phyloP scores from a whole-genome alignment of 1,140 invertebrate genomes.

The Sycophaga agraensis region DNA sequence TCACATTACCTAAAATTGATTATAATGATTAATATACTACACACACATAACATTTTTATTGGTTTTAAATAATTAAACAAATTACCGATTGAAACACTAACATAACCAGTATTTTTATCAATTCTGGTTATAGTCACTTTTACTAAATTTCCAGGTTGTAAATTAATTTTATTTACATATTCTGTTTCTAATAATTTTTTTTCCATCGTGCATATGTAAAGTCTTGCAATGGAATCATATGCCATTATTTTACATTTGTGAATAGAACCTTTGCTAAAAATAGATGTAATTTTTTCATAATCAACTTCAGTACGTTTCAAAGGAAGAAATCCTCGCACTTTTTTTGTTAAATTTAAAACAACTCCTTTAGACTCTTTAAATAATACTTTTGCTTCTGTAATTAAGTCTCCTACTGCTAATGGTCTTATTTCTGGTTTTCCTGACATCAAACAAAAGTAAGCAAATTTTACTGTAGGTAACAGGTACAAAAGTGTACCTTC shows the following conservation, averaged over 20 bases:
- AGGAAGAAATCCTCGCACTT: slow-evolving; percentile 60
- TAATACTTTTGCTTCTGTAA: slow-evolving; percentile 57
- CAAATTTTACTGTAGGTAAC: slow-evolving; percentile 68
- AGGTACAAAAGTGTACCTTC: slow-evolving; percentile 66
- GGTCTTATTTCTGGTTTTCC: slow-evolving; percentile 41
- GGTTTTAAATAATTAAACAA: too few relatives aligned
- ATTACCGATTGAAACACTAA: slow-evolving; percentile 46
- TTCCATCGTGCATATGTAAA: slow-evolving; percentile 64
- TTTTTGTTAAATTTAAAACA: slow-evolving; percentile 58
- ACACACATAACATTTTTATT: too few relatives aligned
- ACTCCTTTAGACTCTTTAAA: slow-evolving; percentile 58
- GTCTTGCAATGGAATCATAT: slow-evolving; percentile 61
- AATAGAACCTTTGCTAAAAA: slow-evolving; percentile 56
- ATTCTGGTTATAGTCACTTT: slow-evolving; percentile 52
- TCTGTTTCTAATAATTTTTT: slow-evolving; percentile 57
- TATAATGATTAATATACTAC: too few relatives aligned
- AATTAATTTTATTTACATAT: slow-evolving; percentile 54
- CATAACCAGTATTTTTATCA: slow-evolving; percentile 31
- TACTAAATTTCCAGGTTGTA: slow-evolving; percentile 59
- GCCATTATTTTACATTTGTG: slow-evolving; percentile 63
- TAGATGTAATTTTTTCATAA: slow-evolving; percentile 49
- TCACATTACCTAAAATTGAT: slow-evolving; percentile 33
- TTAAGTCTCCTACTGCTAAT: slow-evolving; percentile 56
- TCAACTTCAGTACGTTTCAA: slow-evolving; percentile 55
- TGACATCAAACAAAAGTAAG: slow-evolving; percentile 59